Evolutionary conservation across 2,888 invertebrate genomes (phyloP).

Genomic region (Eilema caniola): DNA sequence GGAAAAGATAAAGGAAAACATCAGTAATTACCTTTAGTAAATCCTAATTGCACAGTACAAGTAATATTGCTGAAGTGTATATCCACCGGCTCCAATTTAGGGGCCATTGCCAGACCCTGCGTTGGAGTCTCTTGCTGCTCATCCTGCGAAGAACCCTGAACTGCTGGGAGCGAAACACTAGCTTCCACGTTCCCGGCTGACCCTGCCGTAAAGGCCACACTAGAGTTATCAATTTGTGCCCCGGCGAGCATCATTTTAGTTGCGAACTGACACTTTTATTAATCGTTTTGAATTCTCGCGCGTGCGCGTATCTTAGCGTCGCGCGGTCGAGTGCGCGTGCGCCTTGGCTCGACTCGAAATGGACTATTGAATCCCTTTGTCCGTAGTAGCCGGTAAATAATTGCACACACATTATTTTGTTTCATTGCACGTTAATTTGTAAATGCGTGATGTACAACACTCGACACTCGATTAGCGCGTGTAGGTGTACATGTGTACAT

Average conservation of each 20-base stretch:
- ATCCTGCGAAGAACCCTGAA: conserved; percentile 39
- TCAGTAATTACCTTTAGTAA: conserved; percentile 89
- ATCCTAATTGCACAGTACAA: conserved; percentile 91
- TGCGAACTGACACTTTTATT: conserved; percentile 50
- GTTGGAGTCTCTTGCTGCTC: conserved; percentile 23
- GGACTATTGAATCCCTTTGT: conserved; percentile 67
- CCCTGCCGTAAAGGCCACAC: conserved; percentile 63
- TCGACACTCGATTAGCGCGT: conserved; percentile 43
- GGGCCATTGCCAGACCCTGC: conserved; percentile 63
- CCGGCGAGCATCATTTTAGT: conserved; percentile 81
- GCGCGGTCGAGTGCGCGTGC: conserved; percentile 73
- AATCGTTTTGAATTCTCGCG: conserved; percentile 49
- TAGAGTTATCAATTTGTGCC: conserved; percentile 74
- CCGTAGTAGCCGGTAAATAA: conserved; percentile 59
- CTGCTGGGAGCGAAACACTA: conserved; percentile 20
- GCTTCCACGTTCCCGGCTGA: conserved; percentile 13
- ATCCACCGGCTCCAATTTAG: conserved; percentile 87
- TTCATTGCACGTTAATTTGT: conserved; percentile 64
- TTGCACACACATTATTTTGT: conserved; percentile 61
- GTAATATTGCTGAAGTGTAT: conserved; percentile 91
- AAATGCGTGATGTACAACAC: conserved; percentile 57
- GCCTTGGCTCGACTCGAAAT: conserved; percentile 48
- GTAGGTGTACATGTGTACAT: conserved; percentile 21
- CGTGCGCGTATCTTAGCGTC: conserved; percentile 64
- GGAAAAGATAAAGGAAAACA: not conserved